A percentile compares a stretch with the other conserved stretches of the same genome.
These are phyloP conservation scores for Gymnocypris eckloni DNA, from an alignment of 2,797 vertebrate genomes.

Conservation along the genomic window DNA sequence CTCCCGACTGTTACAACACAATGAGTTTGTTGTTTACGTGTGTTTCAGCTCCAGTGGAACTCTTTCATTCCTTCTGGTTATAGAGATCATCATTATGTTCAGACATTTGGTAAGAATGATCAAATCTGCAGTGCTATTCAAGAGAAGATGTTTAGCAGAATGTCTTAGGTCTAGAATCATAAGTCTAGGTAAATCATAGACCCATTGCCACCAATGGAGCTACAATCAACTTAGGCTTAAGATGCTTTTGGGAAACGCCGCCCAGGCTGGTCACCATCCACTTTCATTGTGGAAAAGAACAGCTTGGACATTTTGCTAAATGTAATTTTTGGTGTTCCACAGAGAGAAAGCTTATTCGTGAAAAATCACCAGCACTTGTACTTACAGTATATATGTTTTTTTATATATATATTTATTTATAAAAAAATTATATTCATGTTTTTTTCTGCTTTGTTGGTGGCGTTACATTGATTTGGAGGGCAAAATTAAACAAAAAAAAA, in stretches of 20 bases:
- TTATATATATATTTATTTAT: too few relatives aligned
- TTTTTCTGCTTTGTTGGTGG: neutral
- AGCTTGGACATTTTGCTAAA: neutral
- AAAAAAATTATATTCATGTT: neutral
- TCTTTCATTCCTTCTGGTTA: constrained; percentile 21
- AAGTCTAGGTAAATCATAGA: too few relatives aligned
- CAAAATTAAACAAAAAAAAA: too few relatives aligned
- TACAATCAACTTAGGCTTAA: neutral
- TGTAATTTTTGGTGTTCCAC: neutral
- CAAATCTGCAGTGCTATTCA: neutral
- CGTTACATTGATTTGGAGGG: neutral
- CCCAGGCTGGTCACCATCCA: neutral
- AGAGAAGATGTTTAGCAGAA: constrained; percentile 8
- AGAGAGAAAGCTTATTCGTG: neutral
- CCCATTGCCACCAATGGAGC: neutral
- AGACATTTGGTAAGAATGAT: neutral
- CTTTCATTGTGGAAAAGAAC: neutral
- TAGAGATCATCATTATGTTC: neutral
- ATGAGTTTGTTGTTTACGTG: constrained; percentile 48
- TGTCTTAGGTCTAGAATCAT: neutral
- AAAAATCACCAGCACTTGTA: neutral
- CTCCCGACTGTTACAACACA: constrained; percentile 49
- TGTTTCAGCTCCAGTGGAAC: constrained; percentile 17
- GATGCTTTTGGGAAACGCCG: neutral
- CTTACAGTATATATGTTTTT: too few relatives aligned